Conservation (phyloP, 1,140 invertebrate species). For the Drosophila kikkawai region DNA sequence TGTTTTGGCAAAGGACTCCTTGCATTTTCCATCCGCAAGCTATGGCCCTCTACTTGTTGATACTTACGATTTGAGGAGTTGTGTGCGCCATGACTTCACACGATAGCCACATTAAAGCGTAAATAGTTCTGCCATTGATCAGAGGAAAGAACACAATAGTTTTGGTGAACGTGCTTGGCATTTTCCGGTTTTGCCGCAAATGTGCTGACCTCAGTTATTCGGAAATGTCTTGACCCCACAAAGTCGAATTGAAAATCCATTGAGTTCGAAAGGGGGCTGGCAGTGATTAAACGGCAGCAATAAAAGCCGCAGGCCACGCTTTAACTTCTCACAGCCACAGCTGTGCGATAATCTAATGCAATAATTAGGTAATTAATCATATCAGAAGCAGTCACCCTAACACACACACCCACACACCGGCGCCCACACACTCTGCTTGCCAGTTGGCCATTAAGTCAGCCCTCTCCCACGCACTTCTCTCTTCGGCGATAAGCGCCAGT, state of each 20-base stretch:
- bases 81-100: slow-evolving; percentile 1
- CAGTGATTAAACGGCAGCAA: slow-evolving; percentile 60
- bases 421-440: slow-evolving; percentile 1
- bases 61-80: slow-evolving; percentile 8
- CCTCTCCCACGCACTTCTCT: slow-evolving; percentile 8
- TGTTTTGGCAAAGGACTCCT: neutral
- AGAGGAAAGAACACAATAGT: slow-evolving; percentile 32
- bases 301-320: slow-evolving; percentile 41
- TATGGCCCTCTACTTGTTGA: slow-evolving; percentile 29
- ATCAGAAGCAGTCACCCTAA: slow-evolving; percentile 36
- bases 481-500: slow-evolving; percentile 9
- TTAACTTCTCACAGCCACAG: slow-evolving; percentile 54
- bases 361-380: slow-evolving; percentile 81
- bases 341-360: slow-evolving; percentile 65
- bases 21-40: slow-evolving; percentile 1
- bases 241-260: slow-evolving; percentile 39
- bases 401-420: neutral
- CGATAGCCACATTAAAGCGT: slow-evolving; percentile 44
- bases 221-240: slow-evolving; percentile 16
- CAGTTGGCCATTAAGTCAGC: slow-evolving; percentile 61
- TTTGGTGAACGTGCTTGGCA: slow-evolving; percentile 41
- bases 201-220: slow-evolving; percentile 39
- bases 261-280: slow-evolving; percentile 16
- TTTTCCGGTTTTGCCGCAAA: slow-evolving; percentile 25
- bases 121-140: slow-evolving; percentile 62